Conservation (phyloP, 2,113 vertebrate genomes). For the Dromaius novaehollandiae region DNA sequence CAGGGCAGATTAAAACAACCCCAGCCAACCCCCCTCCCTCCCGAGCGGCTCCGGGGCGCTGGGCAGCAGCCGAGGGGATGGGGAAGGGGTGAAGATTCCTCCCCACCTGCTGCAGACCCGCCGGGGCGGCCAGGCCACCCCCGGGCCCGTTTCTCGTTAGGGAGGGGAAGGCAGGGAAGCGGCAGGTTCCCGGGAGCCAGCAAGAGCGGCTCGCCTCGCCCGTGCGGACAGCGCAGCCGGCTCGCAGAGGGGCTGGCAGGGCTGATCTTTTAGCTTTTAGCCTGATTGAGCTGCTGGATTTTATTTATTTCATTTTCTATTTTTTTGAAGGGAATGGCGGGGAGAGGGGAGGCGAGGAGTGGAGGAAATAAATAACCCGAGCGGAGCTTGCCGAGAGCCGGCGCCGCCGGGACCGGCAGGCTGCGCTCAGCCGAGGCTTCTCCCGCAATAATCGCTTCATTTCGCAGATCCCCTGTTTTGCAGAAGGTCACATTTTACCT, state of each 20-base stretch:
- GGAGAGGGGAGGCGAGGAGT: not conserved
- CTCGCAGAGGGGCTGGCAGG: slow-evolving; percentile 9
- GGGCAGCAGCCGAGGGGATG: not conserved
- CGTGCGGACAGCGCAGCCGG: not conserved
- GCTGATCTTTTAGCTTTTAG: slow-evolving; percentile 24
- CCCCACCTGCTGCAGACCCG: not conserved
- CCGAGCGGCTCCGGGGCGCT: not conserved
- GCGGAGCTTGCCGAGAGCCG: not conserved
- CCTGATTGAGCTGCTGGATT: slow-evolving; percentile 7
- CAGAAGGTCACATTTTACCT: not conserved
- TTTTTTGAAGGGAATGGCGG: not conserved
- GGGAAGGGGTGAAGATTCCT: not conserved
- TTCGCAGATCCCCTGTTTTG: not conserved
- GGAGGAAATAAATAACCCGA: slow-evolving; percentile 27
- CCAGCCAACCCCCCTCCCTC: not conserved
- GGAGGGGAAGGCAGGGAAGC: not conserved
- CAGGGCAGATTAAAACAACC: not conserved
- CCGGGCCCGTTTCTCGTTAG: slow-evolving; percentile 28
- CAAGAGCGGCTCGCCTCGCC: not conserved
- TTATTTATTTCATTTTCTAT: not conserved
- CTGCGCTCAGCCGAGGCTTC: not conserved
- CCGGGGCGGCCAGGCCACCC: not conserved
- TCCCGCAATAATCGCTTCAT: not conserved
- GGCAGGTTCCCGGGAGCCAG: not conserved
- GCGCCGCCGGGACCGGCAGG: not conserved